A percentile compares a stretch with the other conserved stretches of the same genome.
phyloP scores from a whole-genome alignment of 2,888 invertebrate species.

The Thereva unica region DNA sequence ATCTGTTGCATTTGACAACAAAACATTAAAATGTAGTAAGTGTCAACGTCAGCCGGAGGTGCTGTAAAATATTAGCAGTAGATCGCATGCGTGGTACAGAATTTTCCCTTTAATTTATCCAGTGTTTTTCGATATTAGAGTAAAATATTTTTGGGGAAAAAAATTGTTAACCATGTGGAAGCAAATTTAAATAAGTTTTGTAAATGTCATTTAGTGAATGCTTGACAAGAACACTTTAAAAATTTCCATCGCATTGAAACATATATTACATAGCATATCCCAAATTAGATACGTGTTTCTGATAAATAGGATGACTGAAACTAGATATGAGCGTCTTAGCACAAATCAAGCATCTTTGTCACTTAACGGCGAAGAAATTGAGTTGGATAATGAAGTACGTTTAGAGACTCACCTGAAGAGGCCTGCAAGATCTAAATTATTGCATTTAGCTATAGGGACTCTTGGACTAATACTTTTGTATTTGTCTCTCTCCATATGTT shows the following conservation, averaged over 20 bases:
- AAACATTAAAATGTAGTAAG: neutral
- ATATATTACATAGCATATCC: neutral
- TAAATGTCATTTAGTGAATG: no score
- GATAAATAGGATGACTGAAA: slow-evolving; percentile 41
- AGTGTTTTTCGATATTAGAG: slow-evolving; percentile 1
- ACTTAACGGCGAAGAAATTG: slow-evolving; percentile 48
- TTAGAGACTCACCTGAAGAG: slow-evolving; percentile 10
- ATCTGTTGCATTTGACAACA: no score
- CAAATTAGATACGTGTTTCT: neutral
- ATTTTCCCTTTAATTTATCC: slow-evolving; percentile 2
- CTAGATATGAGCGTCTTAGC: slow-evolving; percentile 54
- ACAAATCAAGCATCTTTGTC: slow-evolving; percentile 44
- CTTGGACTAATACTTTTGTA: slow-evolving; percentile 74
- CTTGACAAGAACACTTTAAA: neutral
- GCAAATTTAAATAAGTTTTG: no score
- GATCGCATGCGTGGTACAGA: slow-evolving; percentile 20
- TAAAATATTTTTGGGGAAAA: neutral
- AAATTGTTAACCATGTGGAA: slow-evolving; percentile 9
- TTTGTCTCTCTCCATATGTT: slow-evolving; percentile 88
- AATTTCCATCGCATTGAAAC: neutral
- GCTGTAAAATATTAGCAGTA: neutral
- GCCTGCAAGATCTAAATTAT: slow-evolving; percentile 46
- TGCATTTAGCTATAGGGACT: slow-evolving; percentile 56
- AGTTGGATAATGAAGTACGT: slow-evolving; percentile 36
- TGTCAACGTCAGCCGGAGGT: slow-evolving; percentile 38